These are phyloP conservation scores for Schizopygopsis pylzovi DNA, from an alignment of 2,797 vertebrate species.

Conservation along the genomic window DNA sequence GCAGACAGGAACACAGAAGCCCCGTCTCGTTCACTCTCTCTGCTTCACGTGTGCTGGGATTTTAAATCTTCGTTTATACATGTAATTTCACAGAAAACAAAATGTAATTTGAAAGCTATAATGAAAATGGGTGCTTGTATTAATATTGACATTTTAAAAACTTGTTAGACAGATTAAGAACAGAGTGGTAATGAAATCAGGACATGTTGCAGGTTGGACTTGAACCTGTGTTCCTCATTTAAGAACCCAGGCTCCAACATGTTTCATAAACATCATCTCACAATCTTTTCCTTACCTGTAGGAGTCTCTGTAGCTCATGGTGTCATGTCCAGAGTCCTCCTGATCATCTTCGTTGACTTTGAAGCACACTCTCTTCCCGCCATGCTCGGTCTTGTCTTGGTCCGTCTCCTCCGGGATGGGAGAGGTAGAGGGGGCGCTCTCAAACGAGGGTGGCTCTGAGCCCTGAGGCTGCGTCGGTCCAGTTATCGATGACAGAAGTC, in stretches of 20 bases:
- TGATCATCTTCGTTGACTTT: slow-evolving; percentile 97
- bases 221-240: neutral
- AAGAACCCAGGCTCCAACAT: neutral
- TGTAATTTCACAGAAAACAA: neutral
- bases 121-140: neutral
- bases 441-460: slow-evolving; percentile 80
- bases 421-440: slow-evolving; percentile 78
- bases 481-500: slow-evolving; percentile 87
- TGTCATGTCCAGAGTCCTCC: slow-evolving; percentile 98
- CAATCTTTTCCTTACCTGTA: slow-evolving; percentile 84
- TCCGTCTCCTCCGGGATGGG: slow-evolving; percentile 85
- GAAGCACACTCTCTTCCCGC: slow-evolving; percentile 94
- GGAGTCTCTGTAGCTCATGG: slow-evolving; percentile 98
- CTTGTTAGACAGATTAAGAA: neutral
- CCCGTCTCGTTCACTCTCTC: neutral
- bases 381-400: slow-evolving; percentile 87
- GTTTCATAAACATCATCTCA: neutral
- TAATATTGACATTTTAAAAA: no score
- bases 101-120: neutral
- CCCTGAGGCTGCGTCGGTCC: slow-evolving; percentile 85
- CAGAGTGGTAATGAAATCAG: neutral
- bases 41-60: neutral
- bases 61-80: slow-evolving; percentile 21
- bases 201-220: neutral
- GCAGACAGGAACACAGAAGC: slow-evolving; percentile 1